Evolutionary conservation across 2,888 invertebrate species (phyloP).

Genomic region (Notodonta dromedarius): DNA sequence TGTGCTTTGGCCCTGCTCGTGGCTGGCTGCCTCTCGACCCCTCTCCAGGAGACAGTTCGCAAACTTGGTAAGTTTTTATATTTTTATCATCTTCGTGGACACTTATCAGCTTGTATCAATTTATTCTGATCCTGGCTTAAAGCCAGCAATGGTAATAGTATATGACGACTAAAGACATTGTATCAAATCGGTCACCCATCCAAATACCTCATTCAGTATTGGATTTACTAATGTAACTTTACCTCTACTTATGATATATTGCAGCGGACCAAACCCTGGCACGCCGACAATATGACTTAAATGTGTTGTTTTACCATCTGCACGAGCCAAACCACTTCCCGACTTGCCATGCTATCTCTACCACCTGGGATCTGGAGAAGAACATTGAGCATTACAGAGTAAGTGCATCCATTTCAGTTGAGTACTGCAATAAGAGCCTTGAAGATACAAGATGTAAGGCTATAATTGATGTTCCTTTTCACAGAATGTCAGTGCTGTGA

Average conservation of each 20-base stretch:
- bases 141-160: too few species aligned
- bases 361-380: slow-evolving; percentile 77
- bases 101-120: too few species aligned
- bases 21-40: slow-evolving; percentile 63
- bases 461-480: slow-evolving; percentile 31
- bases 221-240: not conserved
- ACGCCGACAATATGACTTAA: slow-evolving; percentile 71
- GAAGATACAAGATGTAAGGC: not conserved
- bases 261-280: slow-evolving; percentile 77
- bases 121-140: too few species aligned
- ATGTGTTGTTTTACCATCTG: slow-evolving; percentile 74
- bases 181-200: too few species aligned
- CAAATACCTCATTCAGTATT: too few species aligned
- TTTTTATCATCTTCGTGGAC: not conserved
- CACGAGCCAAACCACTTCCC: slow-evolving; percentile 84
- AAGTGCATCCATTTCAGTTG: slow-evolving; percentile 34
- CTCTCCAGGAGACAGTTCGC: slow-evolving; percentile 45
- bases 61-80: slow-evolving; percentile 63
- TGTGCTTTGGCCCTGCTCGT: slow-evolving; percentile 61
- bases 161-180: too few species aligned
- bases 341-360: slow-evolving; percentile 76
- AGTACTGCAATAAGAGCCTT: not conserved
- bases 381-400: slow-evolving; percentile 80
- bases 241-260: slow-evolving; percentile 19
- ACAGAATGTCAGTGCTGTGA: slow-evolving; percentile 82